phyloP scores from a whole-genome alignment of 2,888 invertebrate species.

The Campoplex capitator region DNA sequence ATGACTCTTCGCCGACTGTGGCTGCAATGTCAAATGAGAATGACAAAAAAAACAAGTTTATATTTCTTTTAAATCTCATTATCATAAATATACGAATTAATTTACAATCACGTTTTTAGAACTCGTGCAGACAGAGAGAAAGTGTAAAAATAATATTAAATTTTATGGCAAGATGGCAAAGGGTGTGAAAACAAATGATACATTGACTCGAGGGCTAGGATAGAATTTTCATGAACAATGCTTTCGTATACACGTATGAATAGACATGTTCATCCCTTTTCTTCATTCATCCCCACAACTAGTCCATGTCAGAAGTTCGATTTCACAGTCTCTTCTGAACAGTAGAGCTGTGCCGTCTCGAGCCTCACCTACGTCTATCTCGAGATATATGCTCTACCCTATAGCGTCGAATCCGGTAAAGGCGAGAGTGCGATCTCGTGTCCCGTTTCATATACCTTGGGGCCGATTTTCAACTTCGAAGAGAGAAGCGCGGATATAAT shows the following conservation, averaged over 20 bases:
- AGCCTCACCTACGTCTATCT: neutral
- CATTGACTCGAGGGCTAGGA: slow-evolving; percentile 24
- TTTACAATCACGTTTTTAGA: neutral
- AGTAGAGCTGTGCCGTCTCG: neutral
- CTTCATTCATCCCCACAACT: slow-evolving; percentile 18
- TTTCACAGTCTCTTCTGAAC: slow-evolving; percentile 35
- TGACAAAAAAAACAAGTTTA: no score
- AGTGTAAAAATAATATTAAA: neutral
- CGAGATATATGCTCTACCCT: slow-evolving; percentile 9
- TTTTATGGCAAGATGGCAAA: neutral
- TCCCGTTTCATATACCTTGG: slow-evolving; percentile 46
- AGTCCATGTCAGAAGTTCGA: slow-evolving; percentile 37
- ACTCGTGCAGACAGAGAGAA: neutral
- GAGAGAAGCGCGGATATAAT: slow-evolving; percentile 25
- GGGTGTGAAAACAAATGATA: slow-evolving; percentile 8
- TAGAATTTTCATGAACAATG: slow-evolving; percentile 38
- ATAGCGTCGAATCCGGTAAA: slow-evolving; percentile 41
- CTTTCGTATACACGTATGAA: neutral
- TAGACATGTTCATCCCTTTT: slow-evolving; percentile 35
- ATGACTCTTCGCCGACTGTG: neutral
- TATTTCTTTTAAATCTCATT: no score
- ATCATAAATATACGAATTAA: no score
- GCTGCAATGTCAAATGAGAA: neutral
- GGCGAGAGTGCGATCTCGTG: slow-evolving; percentile 65
- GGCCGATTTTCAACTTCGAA: slow-evolving; percentile 50